Evolutionary conservation across 1,140 invertebrate genomes (phyloP).

Genomic region (Himalopsyche phryganea): DNA sequence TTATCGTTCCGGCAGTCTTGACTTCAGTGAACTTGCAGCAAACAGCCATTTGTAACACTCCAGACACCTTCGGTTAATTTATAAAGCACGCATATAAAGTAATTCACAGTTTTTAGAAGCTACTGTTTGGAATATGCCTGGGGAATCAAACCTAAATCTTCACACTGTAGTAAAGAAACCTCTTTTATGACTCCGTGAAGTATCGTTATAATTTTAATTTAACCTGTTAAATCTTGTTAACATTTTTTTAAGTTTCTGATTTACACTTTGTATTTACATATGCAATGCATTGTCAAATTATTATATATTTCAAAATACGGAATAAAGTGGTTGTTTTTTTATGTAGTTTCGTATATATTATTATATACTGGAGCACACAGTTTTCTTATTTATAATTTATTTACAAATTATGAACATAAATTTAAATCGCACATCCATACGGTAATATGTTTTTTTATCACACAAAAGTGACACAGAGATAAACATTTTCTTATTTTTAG

Average conservation of each 20-base stretch:
- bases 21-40: not conserved
- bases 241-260: not conserved
- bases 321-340: too few relatives aligned
- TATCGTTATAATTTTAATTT: not conserved
- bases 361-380: too few relatives aligned
- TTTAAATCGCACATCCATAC: too few relatives aligned
- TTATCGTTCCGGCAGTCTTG: not conserved
- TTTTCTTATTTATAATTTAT: too few relatives aligned
- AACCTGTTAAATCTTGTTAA: not conserved
- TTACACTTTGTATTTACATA: not conserved
- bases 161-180: slow-evolving; percentile 10
- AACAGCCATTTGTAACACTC: too few relatives aligned
- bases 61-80: slow-evolving; percentile 19
- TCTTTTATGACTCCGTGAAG: not conserved
- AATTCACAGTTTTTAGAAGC: slow-evolving; percentile 32
- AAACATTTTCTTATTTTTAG: too few relatives aligned
- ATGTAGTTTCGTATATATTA: too few relatives aligned
- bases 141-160: slow-evolving; percentile 7
- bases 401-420: too few relatives aligned
- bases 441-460: too few relatives aligned
- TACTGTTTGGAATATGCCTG: slow-evolving; percentile 24
- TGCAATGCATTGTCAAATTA: not conserved
- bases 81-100: slow-evolving; percentile 28
- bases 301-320: not conserved
- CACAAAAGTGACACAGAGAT: too few relatives aligned